Evolutionary conservation across 23 tunicate species (phyloP), one percentile per base, ranked within the genome.

Genomic region (Ascidia mentula): DNA sequence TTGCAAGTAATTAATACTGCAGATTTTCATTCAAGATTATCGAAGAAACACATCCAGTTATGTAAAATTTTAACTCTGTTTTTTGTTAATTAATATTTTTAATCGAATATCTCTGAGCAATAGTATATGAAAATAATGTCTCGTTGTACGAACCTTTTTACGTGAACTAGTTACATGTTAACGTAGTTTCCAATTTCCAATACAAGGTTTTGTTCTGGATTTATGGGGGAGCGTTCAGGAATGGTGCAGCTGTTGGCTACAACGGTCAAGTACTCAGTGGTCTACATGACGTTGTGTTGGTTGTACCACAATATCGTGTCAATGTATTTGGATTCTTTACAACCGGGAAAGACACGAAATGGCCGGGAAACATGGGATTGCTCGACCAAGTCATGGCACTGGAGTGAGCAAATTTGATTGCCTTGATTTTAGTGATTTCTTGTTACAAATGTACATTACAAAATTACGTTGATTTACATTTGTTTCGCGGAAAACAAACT

Each of bases 191-290:
- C 32, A 30, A 69, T 9, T 24, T 33, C 17, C 13, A 33, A 3
- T 32, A 37, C 46, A 18, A 86, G 90, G 90, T 86, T 18, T 40
- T 86, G 38, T 73, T 79, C 59, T 86, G 90, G 90, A 45, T 86
- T 2, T 79, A 79, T 35, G 90, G 90, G 9, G 90, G 90, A 1
- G 90, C 72, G 0, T 74, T 80, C 38, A 74, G 3, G 18, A 33
- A 37, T 15, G 90, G 90, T 15, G 53, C 46, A 32, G 60, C 86
- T 33, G 40, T 33, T 30, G 46, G 71, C 60, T 86, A 86, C 45
- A 60, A 86, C 46, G 90, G 78, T 0, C 69, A 72, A 6, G 76
- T 60, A 7, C 59, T 86, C 28, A 28, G 75, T 0, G 35, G 79
- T 38, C 37, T 86, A 3, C 84, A 86, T 36, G 90, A 86, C 34